Base-by-base conservation (phyloP, 2,797 vertebrate species). In the Lates japonicus region DNA sequence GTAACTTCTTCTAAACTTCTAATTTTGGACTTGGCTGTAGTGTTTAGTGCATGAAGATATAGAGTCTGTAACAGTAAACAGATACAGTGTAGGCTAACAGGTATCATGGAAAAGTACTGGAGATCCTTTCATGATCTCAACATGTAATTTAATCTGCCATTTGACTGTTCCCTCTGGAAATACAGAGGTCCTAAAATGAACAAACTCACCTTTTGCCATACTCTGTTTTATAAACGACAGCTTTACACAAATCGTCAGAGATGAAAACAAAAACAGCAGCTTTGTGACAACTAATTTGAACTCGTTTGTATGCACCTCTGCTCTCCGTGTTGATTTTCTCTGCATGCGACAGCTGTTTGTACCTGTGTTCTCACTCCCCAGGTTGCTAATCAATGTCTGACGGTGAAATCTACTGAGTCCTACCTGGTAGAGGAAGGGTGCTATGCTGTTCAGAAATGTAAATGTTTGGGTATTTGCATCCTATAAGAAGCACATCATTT, bases 321-420 rank as follows among this genome's bases (percentile, higher is more conserved):
- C 70, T 83, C 31, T 77, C 55, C 5, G 58, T 67, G 87, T 83
- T 82, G 84, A 85, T 91, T 74, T 78, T 72, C 80, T 78, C 84
- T 29, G 80, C 78, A 42, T 84, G 80, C 78, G 87, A 92, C 89
- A 90, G 86, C 90, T 88, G 87, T 76, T 91, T 79, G 85, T 83
- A 85, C 75, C 83, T 6, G 84, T 37, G 68, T 57, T 70, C 68
- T 39, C 76, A 67, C 84, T 83, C 85, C 48, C 63, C 8, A 11
- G 81, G 84, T 81, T 72, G 68, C 80, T 90, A 91, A 92, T 93
- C 91, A 88, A 78, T 80, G 84, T 86, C 75, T 89, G 74, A 83
- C 19, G 69, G 61, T 60, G 84, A 78, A 86, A 81, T 78, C 65
- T 17, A 44, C 65, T 0, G 49, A 84, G 65, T 65, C 72, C 69